phyloP scores from a whole-genome alignment of 2,797 vertebrate species.

The Hyperoplus lanceolatus region DNA sequence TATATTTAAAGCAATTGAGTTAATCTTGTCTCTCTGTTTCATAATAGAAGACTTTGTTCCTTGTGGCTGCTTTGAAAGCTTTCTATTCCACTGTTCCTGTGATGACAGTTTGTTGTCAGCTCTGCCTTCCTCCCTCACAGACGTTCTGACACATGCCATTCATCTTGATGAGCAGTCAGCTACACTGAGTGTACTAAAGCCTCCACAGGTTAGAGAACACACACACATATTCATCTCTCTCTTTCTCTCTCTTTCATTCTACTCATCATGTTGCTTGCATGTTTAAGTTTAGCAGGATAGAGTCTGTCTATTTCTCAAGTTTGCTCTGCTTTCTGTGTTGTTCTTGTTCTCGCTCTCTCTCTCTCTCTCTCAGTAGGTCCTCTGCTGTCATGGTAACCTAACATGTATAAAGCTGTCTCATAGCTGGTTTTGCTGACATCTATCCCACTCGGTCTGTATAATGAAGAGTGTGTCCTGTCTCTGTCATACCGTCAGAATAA shows the following conservation, averaged over 20 bases:
- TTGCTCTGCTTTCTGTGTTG: neutral
- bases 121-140: conserved; percentile 7
- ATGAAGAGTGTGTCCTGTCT: conserved; percentile 9
- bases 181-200: neutral
- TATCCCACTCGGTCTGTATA: conserved; percentile 17
- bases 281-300: conserved; percentile 12
- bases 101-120: conserved; percentile 25
- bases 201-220: conserved; percentile 16
- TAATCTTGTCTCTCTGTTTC: neutral
- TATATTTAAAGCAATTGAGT: too few relatives aligned
- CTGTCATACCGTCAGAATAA: conserved; percentile 3
- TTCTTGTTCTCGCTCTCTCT: neutral
- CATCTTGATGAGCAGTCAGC: conserved; percentile 42
- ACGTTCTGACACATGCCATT: conserved; percentile 23
- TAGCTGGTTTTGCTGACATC: conserved; percentile 21
- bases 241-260: neutral
- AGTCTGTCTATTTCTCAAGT: neutral
- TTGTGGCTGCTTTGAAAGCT: neutral
- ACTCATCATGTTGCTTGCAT: neutral
- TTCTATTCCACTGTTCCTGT: conserved; percentile 25
- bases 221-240: neutral
- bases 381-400: conserved; percentile 34
- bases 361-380: neutral
- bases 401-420: neutral
- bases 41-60: conserved; percentile 7